Evolutionary conservation across 2,888 invertebrate species (phyloP).

Genomic region (Eilema griseolum): DNA sequence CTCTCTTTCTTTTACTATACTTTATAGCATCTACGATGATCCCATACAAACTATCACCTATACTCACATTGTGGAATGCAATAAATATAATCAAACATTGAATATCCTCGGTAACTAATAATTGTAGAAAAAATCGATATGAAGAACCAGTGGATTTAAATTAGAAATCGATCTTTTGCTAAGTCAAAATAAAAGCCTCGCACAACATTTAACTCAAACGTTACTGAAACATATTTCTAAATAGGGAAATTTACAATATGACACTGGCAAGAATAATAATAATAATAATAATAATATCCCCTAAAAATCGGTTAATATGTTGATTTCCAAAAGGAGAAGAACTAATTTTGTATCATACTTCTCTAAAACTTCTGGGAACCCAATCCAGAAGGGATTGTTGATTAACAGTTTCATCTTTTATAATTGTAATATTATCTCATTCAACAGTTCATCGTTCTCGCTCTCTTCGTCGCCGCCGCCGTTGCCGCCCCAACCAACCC

Average conservation of each 20-base stretch:
- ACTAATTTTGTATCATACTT: neutral
- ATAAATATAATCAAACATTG: neutral
- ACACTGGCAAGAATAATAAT: no score
- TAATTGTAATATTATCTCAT: conserved; percentile 12
- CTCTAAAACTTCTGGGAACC: neutral
- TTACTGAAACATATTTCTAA: no score
- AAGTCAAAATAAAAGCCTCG: no score
- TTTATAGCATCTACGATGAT: neutral
- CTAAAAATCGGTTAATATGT: no score
- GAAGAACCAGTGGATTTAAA: neutral
- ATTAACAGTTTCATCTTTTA: neutral
- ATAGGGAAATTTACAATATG: no score
- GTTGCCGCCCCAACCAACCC: conserved; percentile 64
- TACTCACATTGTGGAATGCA: neutral
- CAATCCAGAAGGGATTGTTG: no score
- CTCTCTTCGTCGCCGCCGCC: conserved; percentile 67
- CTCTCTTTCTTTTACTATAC: neutral
- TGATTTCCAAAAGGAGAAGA: no score
- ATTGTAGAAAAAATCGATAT: no score
- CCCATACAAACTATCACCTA: neutral
- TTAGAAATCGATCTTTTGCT: no score
- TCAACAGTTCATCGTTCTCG: conserved; percentile 76
- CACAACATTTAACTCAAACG: no score
- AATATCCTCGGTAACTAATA: no score
- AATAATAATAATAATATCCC: no score